Evolutionary conservation across 2,113 vertebrate genomes (phyloP), one percentile per base, ranked within the genome.

Genomic region (Lepisosteus osseus): DNA sequence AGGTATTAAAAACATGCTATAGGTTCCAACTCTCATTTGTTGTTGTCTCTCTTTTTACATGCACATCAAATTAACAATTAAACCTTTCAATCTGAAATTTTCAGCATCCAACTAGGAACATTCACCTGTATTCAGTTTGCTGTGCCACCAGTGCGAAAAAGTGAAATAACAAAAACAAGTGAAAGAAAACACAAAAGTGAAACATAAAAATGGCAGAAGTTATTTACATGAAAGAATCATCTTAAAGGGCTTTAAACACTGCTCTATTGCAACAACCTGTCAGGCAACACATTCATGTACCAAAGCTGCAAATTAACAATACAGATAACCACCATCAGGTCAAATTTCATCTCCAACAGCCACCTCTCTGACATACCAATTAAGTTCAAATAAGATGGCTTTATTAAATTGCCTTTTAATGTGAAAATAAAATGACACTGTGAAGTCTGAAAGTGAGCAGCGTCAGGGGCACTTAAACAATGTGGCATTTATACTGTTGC

Each of bases 351-450:
- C 69, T 76, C 69, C 75, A 74, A 77, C 54, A 47, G 71, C 75
- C 67, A 79, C 71, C 72, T 76, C 64, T 13, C 47, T 71, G 54
- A 69, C 67, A 65, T 43, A n/a, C 59, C 78, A 74, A 78, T 76
- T 74, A 76, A 77, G 69, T 40, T 61, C 77, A 63, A 77, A 73
- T 77, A 74, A 72, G 73, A 77, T 47, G 51, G 29, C 69, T 75
- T 72, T 79, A 79, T 79, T 73, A 79, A 82, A 77, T 70, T 74
- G 73, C 51, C 71, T 76, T 79, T 82, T 76, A 78, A 67, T 17
- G 67, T 66, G 67, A 73, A 61, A 67, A 45, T 55, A 40, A 15
- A 17, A 45, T 71, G 79, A 54, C 70, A 73, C 41, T 3, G n/a
- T 56, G 61, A 70, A 56, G 51, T 63, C 54, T 51, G 61, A 15